phyloP scores from a whole-genome alignment of 2,888 invertebrate species.

The Linnaemya tessellans region DNA sequence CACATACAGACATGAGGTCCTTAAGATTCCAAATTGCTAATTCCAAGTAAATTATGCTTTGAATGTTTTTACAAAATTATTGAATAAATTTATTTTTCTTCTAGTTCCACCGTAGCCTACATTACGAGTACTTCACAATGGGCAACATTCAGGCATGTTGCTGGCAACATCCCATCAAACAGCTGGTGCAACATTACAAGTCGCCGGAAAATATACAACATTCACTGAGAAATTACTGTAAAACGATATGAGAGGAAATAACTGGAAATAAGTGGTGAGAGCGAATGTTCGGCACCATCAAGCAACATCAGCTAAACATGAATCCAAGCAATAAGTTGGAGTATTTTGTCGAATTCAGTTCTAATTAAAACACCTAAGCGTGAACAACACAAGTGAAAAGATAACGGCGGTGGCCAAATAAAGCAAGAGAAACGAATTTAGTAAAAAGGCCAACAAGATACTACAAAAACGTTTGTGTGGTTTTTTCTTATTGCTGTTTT shows the following conservation, averaged over 20 bases:
- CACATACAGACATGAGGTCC: too few relatives aligned
- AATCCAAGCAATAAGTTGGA: constrained; percentile 45
- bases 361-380: constrained; percentile 67
- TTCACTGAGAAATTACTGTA: constrained; percentile 16
- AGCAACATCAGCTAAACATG: constrained; percentile 21
- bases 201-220: constrained; percentile 4
- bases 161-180: background rate
- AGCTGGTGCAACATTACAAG: background rate
- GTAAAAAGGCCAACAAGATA: constrained; percentile 40
- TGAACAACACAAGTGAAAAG: constrained; percentile 37
- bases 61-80: too few relatives aligned
- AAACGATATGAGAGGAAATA: constrained; percentile 14
- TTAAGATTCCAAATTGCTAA: too few relatives aligned
- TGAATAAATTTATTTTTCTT: too few relatives aligned
- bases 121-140: too few relatives aligned
- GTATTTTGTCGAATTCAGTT: constrained; percentile 60
- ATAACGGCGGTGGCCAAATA: constrained; percentile 49
- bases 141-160: background rate
- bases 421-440: constrained; percentile 33
- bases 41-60: too few relatives aligned
- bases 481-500: constrained; percentile 42
- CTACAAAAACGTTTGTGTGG: constrained; percentile 14
- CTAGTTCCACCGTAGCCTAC: background rate
- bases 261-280: constrained; percentile 24
- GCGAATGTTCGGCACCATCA: background rate